Conservation (phyloP, 2,113 vertebrate genomes). For the Pholis gunnellus region DNA sequence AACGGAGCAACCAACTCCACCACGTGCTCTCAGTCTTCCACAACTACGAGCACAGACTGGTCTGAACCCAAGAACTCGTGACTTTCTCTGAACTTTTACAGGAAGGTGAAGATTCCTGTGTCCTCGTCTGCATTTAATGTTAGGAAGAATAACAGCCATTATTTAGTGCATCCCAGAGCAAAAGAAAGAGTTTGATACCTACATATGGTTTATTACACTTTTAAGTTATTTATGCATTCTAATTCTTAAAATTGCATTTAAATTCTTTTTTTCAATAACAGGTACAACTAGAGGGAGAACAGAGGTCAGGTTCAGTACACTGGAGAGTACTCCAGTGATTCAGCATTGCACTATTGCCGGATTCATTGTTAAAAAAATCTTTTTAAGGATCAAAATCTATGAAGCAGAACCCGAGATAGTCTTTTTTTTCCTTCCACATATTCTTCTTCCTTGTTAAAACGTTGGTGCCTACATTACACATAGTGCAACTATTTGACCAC, state of each 20-base stretch:
- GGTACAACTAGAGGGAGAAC: not conserved
- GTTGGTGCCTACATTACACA: not conserved
- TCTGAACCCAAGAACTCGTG: slow-evolving; percentile 22
- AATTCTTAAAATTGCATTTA: not conserved
- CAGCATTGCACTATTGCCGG: not conserved
- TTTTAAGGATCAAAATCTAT: not conserved
- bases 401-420: not conserved
- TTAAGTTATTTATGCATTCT: not conserved
- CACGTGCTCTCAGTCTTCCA: not conserved
- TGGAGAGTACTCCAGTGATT: not conserved
- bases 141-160: not conserved
- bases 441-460: not conserved
- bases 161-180: not conserved
- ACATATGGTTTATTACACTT: not conserved
- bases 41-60: not conserved
- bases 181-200: not conserved
- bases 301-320: not conserved
- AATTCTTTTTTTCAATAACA: not conserved
- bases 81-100: slow-evolving; percentile 17
- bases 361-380: not conserved
- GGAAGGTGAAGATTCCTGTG: not conserved
- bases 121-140: not conserved
- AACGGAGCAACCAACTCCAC: not conserved
- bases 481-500: not conserved
- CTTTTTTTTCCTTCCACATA: not conserved